Percentiles rank a stretch among this genome's conserved stretches.
Evolutionary conservation across 2,888 invertebrate genomes (phyloP).

Genomic region (Apantesis nais): DNA sequence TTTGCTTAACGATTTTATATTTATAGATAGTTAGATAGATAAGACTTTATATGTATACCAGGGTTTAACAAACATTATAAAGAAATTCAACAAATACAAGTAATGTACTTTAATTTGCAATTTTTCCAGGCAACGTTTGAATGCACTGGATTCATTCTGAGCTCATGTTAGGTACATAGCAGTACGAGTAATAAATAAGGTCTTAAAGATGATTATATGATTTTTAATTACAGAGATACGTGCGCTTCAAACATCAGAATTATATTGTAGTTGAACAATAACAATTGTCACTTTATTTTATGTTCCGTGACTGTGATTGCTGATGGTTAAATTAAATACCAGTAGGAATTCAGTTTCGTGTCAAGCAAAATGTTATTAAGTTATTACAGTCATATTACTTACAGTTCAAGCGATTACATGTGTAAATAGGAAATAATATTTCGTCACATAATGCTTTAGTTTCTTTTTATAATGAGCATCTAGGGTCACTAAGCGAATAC

Average conservation of each 20-base stretch:
- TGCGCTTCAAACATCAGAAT: neutral
- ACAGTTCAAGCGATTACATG: neutral
- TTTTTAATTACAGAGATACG: too few species aligned
- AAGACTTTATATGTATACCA: too few species aligned
- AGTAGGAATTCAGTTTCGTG: neutral
- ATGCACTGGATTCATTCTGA: too few species aligned
- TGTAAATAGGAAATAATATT: neutral
- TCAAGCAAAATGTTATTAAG: neutral
- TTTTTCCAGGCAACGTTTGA: too few species aligned
- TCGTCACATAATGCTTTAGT: neutral
- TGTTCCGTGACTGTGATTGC: neutral
- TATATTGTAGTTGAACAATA: neutral
- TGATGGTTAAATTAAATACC: neutral
- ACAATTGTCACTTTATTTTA: neutral
- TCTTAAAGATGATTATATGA: too few species aligned
- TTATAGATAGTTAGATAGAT: neutral
- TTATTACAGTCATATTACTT: neutral
- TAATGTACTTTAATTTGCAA: too few species aligned
- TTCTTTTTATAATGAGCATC: too few species aligned
- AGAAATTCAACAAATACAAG: too few species aligned
- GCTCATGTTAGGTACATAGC: too few species aligned
- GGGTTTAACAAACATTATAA: too few species aligned
- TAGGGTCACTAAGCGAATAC: too few species aligned
- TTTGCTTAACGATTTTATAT: neutral
- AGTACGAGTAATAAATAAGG: too few species aligned